Evolutionary conservation across 2,888 invertebrate species (phyloP).

Genomic region (Agrochola circellaris): DNA sequence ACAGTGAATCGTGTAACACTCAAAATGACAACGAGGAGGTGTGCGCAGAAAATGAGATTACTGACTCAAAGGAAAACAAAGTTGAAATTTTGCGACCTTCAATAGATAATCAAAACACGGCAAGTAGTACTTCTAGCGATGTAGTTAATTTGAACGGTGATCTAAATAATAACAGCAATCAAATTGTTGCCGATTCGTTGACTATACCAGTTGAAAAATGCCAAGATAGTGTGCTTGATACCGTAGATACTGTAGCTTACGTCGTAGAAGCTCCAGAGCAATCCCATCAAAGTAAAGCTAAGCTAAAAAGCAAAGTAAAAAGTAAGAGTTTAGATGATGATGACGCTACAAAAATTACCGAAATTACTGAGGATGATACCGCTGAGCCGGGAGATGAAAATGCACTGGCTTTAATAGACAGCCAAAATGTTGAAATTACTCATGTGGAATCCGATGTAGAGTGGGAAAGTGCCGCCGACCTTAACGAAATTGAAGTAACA

Average conservation of each 20-base stretch:
- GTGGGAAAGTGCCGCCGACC: constrained; percentile 89
- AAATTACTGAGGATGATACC: constrained; percentile 80
- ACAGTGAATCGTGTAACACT: constrained; percentile 68
- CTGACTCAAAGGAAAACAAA: constrained; percentile 40
- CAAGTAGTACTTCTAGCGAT: constrained; percentile 52
- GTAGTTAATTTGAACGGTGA: constrained; percentile 67
- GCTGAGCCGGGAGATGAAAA: constrained; percentile 72
- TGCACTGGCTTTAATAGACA: constrained; percentile 82
- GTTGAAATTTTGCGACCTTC: constrained; percentile 35
- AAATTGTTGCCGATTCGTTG: constrained; percentile 42
- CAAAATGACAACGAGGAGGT: constrained; percentile 59
- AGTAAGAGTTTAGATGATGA: constrained; percentile 89
- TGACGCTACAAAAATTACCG: constrained; percentile 85
- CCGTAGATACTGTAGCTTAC: constrained; percentile 69
- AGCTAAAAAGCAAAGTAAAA: constrained; percentile 79
- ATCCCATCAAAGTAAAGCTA: constrained; percentile 76
- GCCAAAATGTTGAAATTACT: constrained; percentile 90
- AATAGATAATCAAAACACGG: constrained; percentile 25
- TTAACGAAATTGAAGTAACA: constrained; percentile 72
- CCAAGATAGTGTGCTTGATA: constrained; percentile 32
- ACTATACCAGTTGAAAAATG: constrained; percentile 30
- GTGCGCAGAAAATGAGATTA: constrained; percentile 25
- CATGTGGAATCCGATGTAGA: constrained; percentile 92
- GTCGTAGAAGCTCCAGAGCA: constrained; percentile 87
- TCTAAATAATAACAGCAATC: constrained; percentile 76